Evolutionary conservation across 2,888 invertebrate genomes (phyloP).

Genomic region (Siphonodentalium dalli): DNA sequence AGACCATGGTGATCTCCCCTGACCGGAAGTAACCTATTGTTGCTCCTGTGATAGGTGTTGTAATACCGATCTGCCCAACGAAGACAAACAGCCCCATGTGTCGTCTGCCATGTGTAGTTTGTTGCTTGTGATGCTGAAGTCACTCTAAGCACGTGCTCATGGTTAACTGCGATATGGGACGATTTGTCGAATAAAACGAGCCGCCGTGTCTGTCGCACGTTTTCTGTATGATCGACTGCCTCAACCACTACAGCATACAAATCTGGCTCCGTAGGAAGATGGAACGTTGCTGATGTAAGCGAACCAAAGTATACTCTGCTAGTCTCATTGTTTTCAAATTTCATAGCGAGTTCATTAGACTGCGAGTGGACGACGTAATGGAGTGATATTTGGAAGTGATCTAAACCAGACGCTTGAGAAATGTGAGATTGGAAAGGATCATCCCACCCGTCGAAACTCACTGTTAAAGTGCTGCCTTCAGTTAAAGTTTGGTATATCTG

Average conservation of each 20-base stretch:
- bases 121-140: conserved; percentile 23
- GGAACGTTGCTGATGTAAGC: no score
- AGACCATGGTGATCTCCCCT: conserved; percentile 12
- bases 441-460: no score
- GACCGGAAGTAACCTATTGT: conserved; percentile 24
- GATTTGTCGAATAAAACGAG: conserved; percentile 34
- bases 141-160: conserved; percentile 9
- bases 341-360: no score
- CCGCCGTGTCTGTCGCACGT: conserved; percentile 27
- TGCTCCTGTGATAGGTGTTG: conserved; percentile 20
- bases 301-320: no score
- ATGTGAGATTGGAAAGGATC: no score
- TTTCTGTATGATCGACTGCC: conserved; percentile 31
- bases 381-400: no score
- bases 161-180: conserved; percentile 12
- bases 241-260: conserved; percentile 29
- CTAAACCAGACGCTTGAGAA: no score
- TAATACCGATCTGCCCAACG: conserved; percentile 28
- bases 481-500: no score
- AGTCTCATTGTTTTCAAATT: no score
- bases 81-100: conserved; percentile 24
- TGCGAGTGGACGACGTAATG: no score
- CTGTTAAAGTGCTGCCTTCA: no score
- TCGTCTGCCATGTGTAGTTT: conserved; percentile 31
- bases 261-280: no score